Conservation (phyloP, 2,797 vertebrate genomes). For the Glossophaga mutica region DNA sequence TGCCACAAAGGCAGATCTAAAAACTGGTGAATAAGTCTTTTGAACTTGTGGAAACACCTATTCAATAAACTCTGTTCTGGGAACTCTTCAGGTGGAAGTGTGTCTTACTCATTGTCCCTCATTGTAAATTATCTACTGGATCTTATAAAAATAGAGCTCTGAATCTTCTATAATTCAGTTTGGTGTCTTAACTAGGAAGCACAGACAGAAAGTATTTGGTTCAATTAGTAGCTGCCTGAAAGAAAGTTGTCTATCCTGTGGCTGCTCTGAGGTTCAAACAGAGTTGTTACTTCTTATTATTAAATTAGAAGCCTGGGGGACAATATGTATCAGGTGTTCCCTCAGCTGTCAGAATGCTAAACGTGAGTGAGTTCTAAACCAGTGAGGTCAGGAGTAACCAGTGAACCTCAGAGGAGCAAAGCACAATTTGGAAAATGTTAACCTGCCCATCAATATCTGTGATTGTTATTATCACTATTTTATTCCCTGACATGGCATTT, state of each 20-base stretch:
- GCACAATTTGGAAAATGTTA: not conserved
- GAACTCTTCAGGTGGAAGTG: not conserved
- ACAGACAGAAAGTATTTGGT: not conserved
- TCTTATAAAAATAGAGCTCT: conserved; percentile 12
- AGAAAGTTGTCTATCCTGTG: not conserved
- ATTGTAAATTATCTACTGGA: conserved; percentile 33
- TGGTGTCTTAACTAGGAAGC: not conserved
- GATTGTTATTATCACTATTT: not conserved
- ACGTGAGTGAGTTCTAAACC: not conserved
- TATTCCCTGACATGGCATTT: not conserved
- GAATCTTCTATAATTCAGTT: not conserved
- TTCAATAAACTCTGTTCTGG: conserved; percentile 3
- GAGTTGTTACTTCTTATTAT: not conserved
- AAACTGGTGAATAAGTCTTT: not conserved
- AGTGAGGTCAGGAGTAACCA: not conserved
- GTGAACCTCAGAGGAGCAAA: not conserved
- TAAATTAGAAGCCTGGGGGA: not conserved
- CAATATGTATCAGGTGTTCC: not conserved
- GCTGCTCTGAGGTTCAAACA: not conserved
- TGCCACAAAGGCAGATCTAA: not conserved
- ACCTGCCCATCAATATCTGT: not conserved
- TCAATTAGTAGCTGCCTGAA: not conserved
- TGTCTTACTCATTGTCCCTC: not conserved
- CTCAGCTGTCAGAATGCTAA: not conserved
- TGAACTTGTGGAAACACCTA: not conserved